Evolutionary conservation across 2,797 vertebrate species (phyloP).

Genomic region (Malacoctenus gilli): DNA sequence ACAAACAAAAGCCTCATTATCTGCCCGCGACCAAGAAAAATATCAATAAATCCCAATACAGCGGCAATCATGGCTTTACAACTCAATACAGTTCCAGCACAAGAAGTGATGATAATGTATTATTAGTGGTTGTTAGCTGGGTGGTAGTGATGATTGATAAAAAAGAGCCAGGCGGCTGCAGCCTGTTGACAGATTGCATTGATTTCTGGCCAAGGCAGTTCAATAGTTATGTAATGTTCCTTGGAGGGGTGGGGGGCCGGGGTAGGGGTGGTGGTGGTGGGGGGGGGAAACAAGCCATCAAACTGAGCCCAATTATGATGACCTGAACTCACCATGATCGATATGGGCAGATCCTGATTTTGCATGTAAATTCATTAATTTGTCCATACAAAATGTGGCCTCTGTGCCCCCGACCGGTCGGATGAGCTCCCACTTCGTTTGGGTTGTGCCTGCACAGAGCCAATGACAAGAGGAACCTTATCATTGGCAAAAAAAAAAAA

Average conservation of each 20-base stretch:
- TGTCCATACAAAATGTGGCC: background rate
- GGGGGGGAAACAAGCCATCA: slow-evolving; percentile 42
- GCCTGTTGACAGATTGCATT: slow-evolving; percentile 59
- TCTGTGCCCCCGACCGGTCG: no score
- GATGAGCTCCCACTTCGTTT: no score
- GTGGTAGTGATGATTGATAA: slow-evolving; percentile 37
- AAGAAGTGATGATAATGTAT: slow-evolving; percentile 26
- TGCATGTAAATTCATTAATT: background rate
- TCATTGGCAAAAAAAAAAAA: no score
- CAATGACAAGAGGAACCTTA: no score
- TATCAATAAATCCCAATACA: background rate
- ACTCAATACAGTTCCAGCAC: slow-evolving; percentile 1
- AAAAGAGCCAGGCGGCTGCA: slow-evolving; percentile 35
- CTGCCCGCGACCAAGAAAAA: slow-evolving; percentile 3
- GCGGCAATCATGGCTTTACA: slow-evolving; percentile 7
- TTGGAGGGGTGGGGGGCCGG: slow-evolving; percentile 13
- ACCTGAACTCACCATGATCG: slow-evolving; percentile 7
- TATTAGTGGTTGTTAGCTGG: slow-evolving; percentile 17
- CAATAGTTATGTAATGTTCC: slow-evolving; percentile 62
- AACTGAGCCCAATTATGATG: slow-evolving; percentile 36
- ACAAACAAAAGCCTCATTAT: slow-evolving; percentile 6
- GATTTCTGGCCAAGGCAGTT: slow-evolving; percentile 55
- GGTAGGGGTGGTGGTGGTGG: no score
- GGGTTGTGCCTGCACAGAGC: no score
- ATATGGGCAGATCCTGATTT: slow-evolving; percentile 17